These are phyloP conservation scores for Bolborhynchus lineola DNA, from an alignment of 2,113 vertebrate genomes.

Conservation along the genomic window DNA sequence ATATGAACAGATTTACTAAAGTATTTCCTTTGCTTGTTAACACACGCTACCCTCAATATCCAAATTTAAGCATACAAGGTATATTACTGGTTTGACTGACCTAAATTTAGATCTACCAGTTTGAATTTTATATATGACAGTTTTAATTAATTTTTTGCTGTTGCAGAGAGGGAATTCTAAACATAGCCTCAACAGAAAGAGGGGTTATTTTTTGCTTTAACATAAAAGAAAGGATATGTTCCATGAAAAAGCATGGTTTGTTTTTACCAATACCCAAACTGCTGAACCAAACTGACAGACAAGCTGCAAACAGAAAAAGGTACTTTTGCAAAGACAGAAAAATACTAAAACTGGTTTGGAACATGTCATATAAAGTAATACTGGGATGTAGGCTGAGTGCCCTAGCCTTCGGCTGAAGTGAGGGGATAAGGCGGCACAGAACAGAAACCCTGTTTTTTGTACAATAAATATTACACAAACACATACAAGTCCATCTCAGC, in stretches of 20 bases:
- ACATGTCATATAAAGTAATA: background rate
- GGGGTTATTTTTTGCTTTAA: background rate
- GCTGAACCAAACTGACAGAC: constrained; percentile 20
- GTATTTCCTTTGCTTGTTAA: background rate
- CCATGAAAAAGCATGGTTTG: background rate
- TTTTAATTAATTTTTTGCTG: constrained; percentile 14
- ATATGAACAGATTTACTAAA: background rate
- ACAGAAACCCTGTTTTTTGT: background rate
- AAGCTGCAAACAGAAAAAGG: background rate
- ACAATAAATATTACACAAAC: background rate
- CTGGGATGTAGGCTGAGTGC: background rate
- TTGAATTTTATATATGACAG: constrained; percentile 35
- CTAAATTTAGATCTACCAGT: background rate
- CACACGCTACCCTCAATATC: background rate
- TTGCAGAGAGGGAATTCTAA: background rate
- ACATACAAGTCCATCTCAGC: background rate
- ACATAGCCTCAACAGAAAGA: background rate
- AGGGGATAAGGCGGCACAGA: background rate
- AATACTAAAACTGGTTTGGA: background rate
- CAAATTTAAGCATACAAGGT: constrained; percentile 12
- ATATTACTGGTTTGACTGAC: constrained; percentile 17
- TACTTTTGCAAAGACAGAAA: background rate
- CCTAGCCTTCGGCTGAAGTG: background rate
- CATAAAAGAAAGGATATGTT: background rate
- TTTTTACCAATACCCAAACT: background rate